A percentile compares a stretch with the other conserved stretches of the same genome.
phyloP scores from a whole-genome alignment of 2,797 vertebrate species.

The Cetoscarus ocellatus region DNA sequence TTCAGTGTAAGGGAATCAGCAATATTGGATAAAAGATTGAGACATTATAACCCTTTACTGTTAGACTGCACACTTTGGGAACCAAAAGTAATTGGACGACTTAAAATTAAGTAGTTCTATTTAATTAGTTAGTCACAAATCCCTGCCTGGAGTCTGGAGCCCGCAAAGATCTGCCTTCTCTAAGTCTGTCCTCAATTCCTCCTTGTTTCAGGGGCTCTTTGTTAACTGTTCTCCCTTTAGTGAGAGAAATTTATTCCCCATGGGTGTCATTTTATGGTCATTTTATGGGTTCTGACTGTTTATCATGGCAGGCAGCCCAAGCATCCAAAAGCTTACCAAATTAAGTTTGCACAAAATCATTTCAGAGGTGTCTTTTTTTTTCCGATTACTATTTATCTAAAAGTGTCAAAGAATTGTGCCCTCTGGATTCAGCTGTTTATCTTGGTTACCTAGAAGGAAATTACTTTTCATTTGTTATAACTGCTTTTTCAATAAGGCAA shows the following conservation, averaged over 20 bases:
- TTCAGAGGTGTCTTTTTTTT: not conserved
- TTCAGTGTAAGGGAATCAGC: not conserved
- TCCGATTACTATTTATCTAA: not conserved
- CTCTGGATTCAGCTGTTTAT: not conserved
- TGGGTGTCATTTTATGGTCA: not conserved
- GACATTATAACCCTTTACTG: not conserved
- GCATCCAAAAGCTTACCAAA: not conserved
- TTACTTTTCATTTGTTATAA: not conserved
- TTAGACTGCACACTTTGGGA: not conserved
- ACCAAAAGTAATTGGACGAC: not conserved
- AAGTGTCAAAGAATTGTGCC: not conserved
- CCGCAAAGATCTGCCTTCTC: not conserved
- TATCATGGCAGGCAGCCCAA: not conserved
- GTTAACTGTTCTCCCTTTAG: not conserved
- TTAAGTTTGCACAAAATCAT: not conserved
- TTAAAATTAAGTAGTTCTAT: not conserved
- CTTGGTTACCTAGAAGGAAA: not conserved
- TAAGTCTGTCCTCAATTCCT: not conserved
- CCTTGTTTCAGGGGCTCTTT: not conserved
- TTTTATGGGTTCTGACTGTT: not conserved
- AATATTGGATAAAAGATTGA: not conserved
- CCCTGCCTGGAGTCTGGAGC: not conserved
- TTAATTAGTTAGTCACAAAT: not conserved
- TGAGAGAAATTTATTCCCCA: not conserved
- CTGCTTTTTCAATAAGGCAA: too few relatives aligned